Base-by-base conservation (phyloP, 2,797 vertebrate genomes). In the Melopsittacus undulatus region DNA sequence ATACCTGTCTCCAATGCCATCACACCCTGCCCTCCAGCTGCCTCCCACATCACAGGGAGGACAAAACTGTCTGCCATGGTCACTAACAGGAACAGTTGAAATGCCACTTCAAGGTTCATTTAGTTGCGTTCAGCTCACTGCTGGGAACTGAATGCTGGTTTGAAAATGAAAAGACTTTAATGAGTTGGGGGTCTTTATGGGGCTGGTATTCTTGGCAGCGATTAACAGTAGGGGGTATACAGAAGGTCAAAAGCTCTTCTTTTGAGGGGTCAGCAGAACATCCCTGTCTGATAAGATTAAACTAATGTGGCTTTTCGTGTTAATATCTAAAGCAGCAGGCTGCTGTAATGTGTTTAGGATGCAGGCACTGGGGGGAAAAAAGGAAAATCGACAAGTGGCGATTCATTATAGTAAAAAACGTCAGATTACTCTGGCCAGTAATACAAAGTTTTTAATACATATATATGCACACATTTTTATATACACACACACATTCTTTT, bases 231-330 rank as follows among this genome's bases (percentile, higher is more conserved):
- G 97, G 97, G 97, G 96, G 97, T 97, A 75, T 98, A 96, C 95
- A 96, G 96, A 97, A 98, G 98, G 97, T 98, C 97, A 98, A 96
- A 98, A 98, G 94, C 97, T 96, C 94, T 91, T 96, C 96, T 97
- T 97, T 98, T 95, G 93, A 89, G 90, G 95, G 98, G 97, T 98
- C 95, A 97, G 92, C 82, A 95, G 96, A 97, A 98, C 97, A 97
- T 98, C 97, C 96, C 97, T 89, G 84, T 97, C 96, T 98, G 98
- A 98, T 98, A 98, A 97, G 97, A 98, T 98, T 98, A 98, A 98
- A 98, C 97, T 98, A 97, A 97, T 97, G 95, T 97, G 96, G 95
- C 97, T 98, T 98, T 97, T 97, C 92, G 96, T 97, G 97, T 97
- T 98, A 97, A 97, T 98, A 97, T 98, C 96, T 96, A 83, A 97